Base-by-base conservation (phyloP, 1,140 invertebrate genomes). In the Apis laboriosa region DNA sequence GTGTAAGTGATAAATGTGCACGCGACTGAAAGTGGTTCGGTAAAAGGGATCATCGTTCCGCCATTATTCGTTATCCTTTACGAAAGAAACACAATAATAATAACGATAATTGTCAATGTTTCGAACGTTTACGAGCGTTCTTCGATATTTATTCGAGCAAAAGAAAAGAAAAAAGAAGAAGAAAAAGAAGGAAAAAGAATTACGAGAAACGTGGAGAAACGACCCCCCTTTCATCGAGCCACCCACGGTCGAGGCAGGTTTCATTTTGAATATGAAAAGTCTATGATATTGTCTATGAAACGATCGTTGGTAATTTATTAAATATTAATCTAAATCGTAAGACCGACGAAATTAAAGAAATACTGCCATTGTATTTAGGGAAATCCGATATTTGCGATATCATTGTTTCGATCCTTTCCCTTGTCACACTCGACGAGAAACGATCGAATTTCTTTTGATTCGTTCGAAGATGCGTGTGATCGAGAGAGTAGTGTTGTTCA, bases 341-440 rank as follows among this genome's bases (percentile, higher is more conserved):
- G 68, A 74, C 56, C 77, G 53, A 81, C 74, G 68, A 73, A 13
- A 60, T 43, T 78, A 67, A 87, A n/a, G 75, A 28, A 78, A 49
- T 84, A 88, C 86, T 87, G 82, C 86, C 86, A 87, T 51, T 84
- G 66, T 77, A 73, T 80, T 34, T 77, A 80, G 66, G 76, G 58
- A 84, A 86, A 78, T 49, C 28, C n/a, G 28, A 1, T 34, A 34
- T 71, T 82, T 24, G 63, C 73, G 60, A n/a, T 21, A 73, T 63
- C 51, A 7, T 79, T 68, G 43, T 63, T 63, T 34, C 7, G n/a
- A 49, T 56, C 79, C 19, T 64, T 51, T 49, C 61, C 77, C 78
- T 60, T n/a, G 17, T 43, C 24, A 66, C 51, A 43, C 34, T 34
- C 34, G 28, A 56, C 21, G 51, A 55, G 9, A 17, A 53, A 55